phyloP scores from a whole-genome alignment of 2,797 vertebrate genomes.

The Merluccius polli region DNA sequence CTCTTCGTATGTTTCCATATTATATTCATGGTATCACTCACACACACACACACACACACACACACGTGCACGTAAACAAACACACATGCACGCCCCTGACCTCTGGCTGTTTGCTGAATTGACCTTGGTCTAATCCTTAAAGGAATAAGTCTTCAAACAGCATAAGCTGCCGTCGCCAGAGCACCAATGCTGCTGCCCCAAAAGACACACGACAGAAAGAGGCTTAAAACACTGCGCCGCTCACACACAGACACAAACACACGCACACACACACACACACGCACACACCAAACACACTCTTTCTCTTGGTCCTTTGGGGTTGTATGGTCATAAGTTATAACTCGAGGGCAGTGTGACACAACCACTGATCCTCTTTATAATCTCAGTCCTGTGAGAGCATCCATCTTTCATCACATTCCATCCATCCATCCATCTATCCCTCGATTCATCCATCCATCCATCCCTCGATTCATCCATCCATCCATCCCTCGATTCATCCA shows the following conservation, averaged over 20 bases:
- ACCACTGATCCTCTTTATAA: slow-evolving; percentile 49
- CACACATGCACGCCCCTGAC: not conserved
- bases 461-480: slow-evolving; percentile 7
- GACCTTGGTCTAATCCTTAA: not conserved
- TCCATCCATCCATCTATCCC: slow-evolving; percentile 5
- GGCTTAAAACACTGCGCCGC: not conserved
- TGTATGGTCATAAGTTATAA: slow-evolving; percentile 39
- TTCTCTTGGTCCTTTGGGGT: slow-evolving; percentile 8
- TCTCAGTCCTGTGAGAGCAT: slow-evolving; percentile 38
- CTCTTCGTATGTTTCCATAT: not conserved
- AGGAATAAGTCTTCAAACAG: not conserved
- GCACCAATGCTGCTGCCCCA: not conserved
- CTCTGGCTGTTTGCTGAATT: not conserved
- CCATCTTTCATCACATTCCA: slow-evolving; percentile 34
- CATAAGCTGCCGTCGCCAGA: not conserved
- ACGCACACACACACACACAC: not conserved
- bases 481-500: slow-evolving; percentile 33
- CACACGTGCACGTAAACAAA: too few relatives aligned
- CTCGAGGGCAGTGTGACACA: slow-evolving; percentile 57
- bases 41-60: too few relatives aligned
- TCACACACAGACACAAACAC: slow-evolving; percentile 1
- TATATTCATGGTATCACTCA: not conserved
- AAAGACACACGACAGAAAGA: not conserved
- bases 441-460: not conserved
- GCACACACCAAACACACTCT: too few relatives aligned